Evolutionary conservation across 2,888 invertebrate species (phyloP).

Genomic region (Arrhopalites spinosus): DNA sequence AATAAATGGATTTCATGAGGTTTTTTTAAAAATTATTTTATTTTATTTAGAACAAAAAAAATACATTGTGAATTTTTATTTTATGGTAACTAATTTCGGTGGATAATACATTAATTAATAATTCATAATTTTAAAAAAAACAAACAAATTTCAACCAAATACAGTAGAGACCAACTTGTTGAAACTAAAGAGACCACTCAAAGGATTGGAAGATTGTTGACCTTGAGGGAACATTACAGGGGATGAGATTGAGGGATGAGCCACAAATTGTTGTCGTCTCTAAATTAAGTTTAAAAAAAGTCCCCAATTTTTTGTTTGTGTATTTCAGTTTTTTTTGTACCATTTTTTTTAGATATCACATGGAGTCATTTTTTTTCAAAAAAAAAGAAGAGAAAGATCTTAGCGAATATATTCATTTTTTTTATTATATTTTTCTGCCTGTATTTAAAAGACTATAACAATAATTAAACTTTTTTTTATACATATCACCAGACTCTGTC

Average conservation of each 20-base stretch:
- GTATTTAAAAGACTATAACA: too few species aligned
- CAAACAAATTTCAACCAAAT: constrained; percentile 20
- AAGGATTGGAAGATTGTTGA: constrained; percentile 1
- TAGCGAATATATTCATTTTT: too few species aligned
- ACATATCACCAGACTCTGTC: too few species aligned
- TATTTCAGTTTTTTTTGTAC: neutral
- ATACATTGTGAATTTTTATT: neutral
- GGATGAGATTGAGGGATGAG: constrained; percentile 1
- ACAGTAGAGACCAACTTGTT: constrained; percentile 37
- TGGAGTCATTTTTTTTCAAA: too few species aligned
- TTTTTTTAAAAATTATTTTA: too few species aligned
- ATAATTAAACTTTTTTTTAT: too few species aligned
- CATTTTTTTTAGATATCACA: too few species aligned
- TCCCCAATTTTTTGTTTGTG: neutral
- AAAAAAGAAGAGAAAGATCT: too few species aligned
- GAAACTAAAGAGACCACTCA: constrained; percentile 20
- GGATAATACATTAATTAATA: too few species aligned
- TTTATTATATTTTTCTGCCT: too few species aligned
- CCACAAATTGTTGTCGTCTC: constrained; percentile 23
- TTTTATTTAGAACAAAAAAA: neutral
- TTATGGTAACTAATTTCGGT: neutral
- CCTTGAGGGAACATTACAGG: constrained; percentile 22
- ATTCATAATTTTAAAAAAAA: neutral
- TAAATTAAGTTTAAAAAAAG: neutral
- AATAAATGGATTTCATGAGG: too few species aligned